These are phyloP conservation scores for Homalodisca vitripennis DNA, from an alignment of 1,140 invertebrate species.

Conservation along the genomic window DNA sequence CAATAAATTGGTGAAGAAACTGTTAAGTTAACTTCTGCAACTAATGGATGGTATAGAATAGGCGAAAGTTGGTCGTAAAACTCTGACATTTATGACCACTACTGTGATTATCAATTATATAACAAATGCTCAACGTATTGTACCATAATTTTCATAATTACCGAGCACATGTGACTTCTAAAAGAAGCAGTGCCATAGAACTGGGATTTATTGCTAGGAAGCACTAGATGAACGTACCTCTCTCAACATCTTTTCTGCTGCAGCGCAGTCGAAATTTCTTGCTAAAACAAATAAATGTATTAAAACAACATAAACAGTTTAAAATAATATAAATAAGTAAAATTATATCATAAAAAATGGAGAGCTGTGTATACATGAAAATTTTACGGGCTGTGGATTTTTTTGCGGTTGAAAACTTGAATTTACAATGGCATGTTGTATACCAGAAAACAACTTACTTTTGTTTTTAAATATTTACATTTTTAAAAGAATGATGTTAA, in stretches of 20 bases:
- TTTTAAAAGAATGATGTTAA: too few species aligned
- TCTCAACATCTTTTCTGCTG: constrained; percentile 83
- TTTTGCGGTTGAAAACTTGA: too few species aligned
- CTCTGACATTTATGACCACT: background rate
- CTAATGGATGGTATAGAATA: background rate
- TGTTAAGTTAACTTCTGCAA: too few species aligned
- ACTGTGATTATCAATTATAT: background rate
- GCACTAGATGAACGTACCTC: constrained; percentile 59
- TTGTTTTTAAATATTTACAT: too few species aligned
- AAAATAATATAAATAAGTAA: constrained; percentile 11
- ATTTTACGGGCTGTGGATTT: background rate
- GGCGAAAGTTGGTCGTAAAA: background rate
- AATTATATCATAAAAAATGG: background rate
- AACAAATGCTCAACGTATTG: background rate
- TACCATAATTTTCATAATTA: background rate
- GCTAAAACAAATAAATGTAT: constrained; percentile 64
- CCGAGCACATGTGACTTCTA: background rate
- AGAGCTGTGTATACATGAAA: background rate
- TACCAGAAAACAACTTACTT: too few species aligned
- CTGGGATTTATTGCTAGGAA: background rate
- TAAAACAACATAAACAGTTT: too few species aligned
- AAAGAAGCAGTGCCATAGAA: background rate
- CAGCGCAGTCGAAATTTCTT: constrained; percentile 74
- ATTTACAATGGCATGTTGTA: too few species aligned
- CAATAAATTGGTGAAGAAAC: too few species aligned